Evolutionary conservation across 2,113 vertebrate genomes (phyloP), one percentile per base, ranked within the genome.

Genomic region (Calyptomena viridis): DNA sequence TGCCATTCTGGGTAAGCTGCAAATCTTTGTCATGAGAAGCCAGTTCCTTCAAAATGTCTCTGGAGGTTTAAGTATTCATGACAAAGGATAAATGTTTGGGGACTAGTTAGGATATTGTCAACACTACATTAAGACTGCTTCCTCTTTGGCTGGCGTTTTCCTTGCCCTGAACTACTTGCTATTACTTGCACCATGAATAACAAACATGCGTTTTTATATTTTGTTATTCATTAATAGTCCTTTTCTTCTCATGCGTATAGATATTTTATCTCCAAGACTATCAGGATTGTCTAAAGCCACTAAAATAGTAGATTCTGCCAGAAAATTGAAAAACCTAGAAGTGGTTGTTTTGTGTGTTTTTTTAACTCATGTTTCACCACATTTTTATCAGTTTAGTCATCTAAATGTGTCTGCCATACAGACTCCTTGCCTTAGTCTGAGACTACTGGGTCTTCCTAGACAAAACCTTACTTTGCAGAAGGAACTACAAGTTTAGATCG

Each of bases 61-160:
- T 62, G 62, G 50, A 77, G 8, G 14, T 88, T 80, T 91, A 52
- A 74, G 25, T 35, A 50, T 90, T 91, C 58, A 16, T 27, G 52
- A 31, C 47, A 82, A 77, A 82, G 33, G 62, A 92, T 53, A 69
- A 64, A 68, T 87, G 5, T 89, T 88, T 83, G 46, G 50, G 42
- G 69, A 47, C 22, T 67, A 67, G 56, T 71, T 53, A 90, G 76
- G 73, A 82, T 59, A 64, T 60, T 92, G 74, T 94, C 79, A 83
- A n/a, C 33, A 81, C n/a, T 91, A 94, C 76, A 63, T 86, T 86
- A 91, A 75, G 35, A 35, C n/a, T 84, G 23, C 53, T 94, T 84
- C 84, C 62, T 94, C 1, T 9, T 47, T 76, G 73, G 35, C 46
- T 92, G 60, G 13, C 23, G 63, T 87, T 92, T 94, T 64, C n/a